phyloP scores from a whole-genome alignment of 2,888 invertebrate species.

The Apodemia hepburni region DNA sequence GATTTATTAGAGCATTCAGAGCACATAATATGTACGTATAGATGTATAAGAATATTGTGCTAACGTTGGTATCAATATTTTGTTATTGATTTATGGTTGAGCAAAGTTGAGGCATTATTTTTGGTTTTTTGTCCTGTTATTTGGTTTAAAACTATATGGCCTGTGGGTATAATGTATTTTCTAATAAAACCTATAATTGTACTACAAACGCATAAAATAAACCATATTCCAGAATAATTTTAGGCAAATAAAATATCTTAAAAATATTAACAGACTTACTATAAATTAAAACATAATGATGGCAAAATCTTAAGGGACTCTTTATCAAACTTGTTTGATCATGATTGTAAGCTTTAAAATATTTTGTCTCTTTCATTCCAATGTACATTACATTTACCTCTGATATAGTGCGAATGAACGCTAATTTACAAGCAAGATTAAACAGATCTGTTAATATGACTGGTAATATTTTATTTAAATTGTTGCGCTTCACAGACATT shows the following conservation, averaged over 20 bases:
- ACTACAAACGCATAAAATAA: neutral
- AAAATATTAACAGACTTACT: neutral
- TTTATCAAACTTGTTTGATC: neutral
- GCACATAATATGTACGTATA: slow-evolving; percentile 13
- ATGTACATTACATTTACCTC: neutral
- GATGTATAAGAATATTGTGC: slow-evolving; percentile 7
- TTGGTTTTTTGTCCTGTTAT: slow-evolving; percentile 16
- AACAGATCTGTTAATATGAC: neutral
- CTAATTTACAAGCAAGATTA: neutral
- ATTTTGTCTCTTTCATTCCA: too few relatives aligned
- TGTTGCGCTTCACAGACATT: neutral
- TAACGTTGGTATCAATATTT: neutral
- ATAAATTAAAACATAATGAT: neutral
- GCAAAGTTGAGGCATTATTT: slow-evolving; percentile 30
- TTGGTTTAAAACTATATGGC: slow-evolving; percentile 14
- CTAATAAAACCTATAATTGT: neutral
- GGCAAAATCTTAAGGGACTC: neutral
- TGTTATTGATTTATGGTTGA: slow-evolving; percentile 16
- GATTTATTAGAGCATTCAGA: slow-evolving; percentile 17
- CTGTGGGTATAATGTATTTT: slow-evolving; percentile 3
- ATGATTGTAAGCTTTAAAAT: neutral
- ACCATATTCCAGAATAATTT: neutral
- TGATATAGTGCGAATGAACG: neutral
- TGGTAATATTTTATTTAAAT: neutral
- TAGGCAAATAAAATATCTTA: neutral